These are phyloP conservation scores for Platypus cylindrus DNA, from an alignment of 2,888 invertebrate species.

Conservation along the genomic window DNA sequence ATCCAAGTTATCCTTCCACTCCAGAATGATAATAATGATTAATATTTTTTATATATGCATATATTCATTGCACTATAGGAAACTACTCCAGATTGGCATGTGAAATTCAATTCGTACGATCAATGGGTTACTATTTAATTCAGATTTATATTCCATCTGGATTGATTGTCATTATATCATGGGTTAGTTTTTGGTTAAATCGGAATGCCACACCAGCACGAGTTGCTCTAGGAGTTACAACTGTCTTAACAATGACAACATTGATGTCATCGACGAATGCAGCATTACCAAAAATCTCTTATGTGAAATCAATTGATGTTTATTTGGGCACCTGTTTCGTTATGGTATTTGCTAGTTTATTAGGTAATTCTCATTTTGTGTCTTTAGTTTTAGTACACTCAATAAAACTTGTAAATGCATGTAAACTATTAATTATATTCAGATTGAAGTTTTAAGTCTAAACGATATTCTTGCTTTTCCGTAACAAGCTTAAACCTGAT, in stretches of 20 bases:
- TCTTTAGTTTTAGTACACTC: too few species aligned
- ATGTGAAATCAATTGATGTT: conserved; percentile 95
- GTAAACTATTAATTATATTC: too few species aligned
- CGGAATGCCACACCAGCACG: conserved; percentile 89
- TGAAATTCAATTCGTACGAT: conserved; percentile 93
- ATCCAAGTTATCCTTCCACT: too few species aligned
- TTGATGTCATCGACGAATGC: conserved; percentile 94
- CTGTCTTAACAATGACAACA: conserved; percentile 95
- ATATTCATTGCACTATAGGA: conserved; percentile 43
- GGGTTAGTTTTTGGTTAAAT: conserved; percentile 96
- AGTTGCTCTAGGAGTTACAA: conserved; percentile 87
- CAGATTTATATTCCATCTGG: conserved; percentile 97
- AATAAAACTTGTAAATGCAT: too few species aligned
- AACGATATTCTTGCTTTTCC: too few species aligned
- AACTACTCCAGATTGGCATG: conserved; percentile 93
- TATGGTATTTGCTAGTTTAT: conserved; percentile 94
- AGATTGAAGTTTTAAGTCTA: too few species aligned
- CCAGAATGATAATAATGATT: too few species aligned
- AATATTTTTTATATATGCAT: too few species aligned
- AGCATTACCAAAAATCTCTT: conserved; percentile 93
- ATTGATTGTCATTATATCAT: conserved; percentile 92
- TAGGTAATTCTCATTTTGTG: too few species aligned
- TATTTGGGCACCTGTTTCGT: conserved; percentile 97
- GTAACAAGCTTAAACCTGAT: too few species aligned
- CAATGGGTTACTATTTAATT: conserved; percentile 97